A percentile compares a stretch with the other conserved stretches of the same genome.
These are phyloP conservation scores for Tyto alba DNA, from an alignment of 2,113 vertebrate genomes.

Conservation along the genomic window DNA sequence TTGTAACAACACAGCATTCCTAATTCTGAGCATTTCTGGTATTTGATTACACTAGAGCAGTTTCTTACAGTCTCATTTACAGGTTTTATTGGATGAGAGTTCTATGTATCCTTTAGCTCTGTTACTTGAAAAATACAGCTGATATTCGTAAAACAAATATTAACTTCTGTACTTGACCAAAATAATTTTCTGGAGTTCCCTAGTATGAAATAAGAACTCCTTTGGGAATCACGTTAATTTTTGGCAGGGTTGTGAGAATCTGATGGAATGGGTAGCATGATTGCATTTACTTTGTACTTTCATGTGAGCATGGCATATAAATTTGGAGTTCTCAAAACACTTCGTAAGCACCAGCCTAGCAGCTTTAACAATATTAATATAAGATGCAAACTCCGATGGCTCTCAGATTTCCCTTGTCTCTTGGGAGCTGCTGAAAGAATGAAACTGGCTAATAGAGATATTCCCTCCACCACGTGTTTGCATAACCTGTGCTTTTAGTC, in stretches of 20 bases:
- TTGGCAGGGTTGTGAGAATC: background rate
- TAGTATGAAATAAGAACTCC: background rate
- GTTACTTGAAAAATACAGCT: background rate
- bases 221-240: background rate
- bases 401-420: background rate
- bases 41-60: background rate
- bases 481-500: background rate
- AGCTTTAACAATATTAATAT: background rate
- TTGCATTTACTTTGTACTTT: background rate
- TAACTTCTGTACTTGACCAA: background rate
- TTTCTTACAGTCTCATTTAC: background rate
- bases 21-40: background rate
- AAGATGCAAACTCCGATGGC: background rate
- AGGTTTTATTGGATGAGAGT: background rate
- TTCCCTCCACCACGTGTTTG: background rate
- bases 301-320: background rate
- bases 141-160: background rate
- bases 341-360: background rate
- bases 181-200: background rate
- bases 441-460: background rate
- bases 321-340: background rate
- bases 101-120: background rate
- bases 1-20: background rate
- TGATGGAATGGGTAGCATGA: background rate
- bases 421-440: background rate